Evolutionary conservation across 2,797 vertebrate species (phyloP).

Genomic region (Rousettus madagascariensis): DNA sequence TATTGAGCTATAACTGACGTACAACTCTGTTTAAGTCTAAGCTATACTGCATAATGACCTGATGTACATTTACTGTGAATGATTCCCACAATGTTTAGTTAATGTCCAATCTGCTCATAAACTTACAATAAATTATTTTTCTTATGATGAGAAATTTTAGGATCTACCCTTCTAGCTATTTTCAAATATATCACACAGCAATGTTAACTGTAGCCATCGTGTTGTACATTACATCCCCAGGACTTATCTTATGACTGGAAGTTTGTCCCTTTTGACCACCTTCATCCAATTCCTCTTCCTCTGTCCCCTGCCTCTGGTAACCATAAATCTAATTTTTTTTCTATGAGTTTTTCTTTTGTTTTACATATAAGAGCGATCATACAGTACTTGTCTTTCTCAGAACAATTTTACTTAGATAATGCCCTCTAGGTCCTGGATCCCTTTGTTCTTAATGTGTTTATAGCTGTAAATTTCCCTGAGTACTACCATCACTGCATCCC

Average conservation of each 20-base stretch:
- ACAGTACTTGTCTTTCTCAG: neutral
- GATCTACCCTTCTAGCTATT: neutral
- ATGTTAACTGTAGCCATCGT: neutral
- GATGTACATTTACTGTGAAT: neutral
- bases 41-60: neutral
- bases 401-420: neutral
- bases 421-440: neutral
- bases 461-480: neutral
- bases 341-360: neutral
- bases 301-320: neutral
- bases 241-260: neutral
- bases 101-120: neutral
- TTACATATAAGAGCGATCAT: neutral
- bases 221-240: neutral
- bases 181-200: neutral
- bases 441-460: neutral
- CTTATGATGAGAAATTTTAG: neutral
- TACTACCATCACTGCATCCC: neutral
- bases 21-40: neutral
- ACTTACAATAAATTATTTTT: neutral
- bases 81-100: neutral
- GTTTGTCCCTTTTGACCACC: neutral
- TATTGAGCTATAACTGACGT: neutral
- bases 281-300: neutral
- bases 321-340: neutral